Evolutionary conservation across 2,888 invertebrate species (phyloP).

Genomic region (Strigamia transsilvanica): DNA sequence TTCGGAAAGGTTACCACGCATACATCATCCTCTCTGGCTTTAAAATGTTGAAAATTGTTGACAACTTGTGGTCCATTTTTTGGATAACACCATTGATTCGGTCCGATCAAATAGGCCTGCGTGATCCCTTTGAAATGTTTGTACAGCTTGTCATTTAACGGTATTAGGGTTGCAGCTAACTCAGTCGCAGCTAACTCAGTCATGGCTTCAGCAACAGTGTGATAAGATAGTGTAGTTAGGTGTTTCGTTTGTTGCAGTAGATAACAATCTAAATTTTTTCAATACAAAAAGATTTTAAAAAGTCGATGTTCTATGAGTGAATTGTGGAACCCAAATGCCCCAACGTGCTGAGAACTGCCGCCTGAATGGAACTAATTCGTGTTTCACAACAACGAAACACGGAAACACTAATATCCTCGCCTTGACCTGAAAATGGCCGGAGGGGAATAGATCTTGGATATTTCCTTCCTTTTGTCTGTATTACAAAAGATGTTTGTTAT

Average conservation of each 20-base stretch:
- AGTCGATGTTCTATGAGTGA: too few species aligned
- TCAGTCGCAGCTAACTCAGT: not conserved
- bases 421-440: too few species aligned
- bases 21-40: constrained; percentile 1
- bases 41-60: not conserved
- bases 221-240: too few species aligned
- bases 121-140: not conserved
- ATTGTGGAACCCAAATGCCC: too few species aligned
- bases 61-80: not conserved
- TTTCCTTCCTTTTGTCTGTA: too few species aligned
- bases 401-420: too few species aligned
- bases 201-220: not conserved
- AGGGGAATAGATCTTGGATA: too few species aligned
- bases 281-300: not conserved
- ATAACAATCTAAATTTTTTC: not conserved
- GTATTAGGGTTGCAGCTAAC: not conserved
- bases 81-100: not conserved
- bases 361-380: too few species aligned
- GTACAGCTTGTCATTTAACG: not conserved
- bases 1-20: not conserved
- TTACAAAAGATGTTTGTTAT: too few species aligned
- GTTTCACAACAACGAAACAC: too few species aligned
- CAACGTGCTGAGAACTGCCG: too few species aligned
- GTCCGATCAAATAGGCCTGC: not conserved
- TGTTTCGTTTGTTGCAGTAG: too few species aligned